Base-by-base conservation (phyloP, 2,797 vertebrate species). In the Pelochelys cantorii region DNA sequence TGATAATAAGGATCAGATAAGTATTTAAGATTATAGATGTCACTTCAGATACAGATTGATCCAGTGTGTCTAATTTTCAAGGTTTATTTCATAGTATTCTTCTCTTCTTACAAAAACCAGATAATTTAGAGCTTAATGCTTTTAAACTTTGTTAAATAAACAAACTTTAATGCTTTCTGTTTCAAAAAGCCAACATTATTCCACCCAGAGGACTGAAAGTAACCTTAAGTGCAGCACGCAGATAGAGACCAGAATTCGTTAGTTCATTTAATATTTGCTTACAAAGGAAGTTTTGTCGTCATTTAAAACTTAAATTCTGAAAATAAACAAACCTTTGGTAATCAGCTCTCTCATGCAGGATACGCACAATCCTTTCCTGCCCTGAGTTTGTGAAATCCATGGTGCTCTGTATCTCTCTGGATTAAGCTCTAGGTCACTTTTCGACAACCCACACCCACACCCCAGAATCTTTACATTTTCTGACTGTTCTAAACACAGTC, bases 21-120 rank as follows among this genome's bases (percentile, higher is more conserved):
- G 68, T 71, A 37, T 71, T 71, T 34, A 71, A 71, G n/a, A 71
- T 71, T 37, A 71, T 37, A 37, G 68, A 34, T 37, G n/a, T 71
- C 34, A 71, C 4, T 34, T 22, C 86, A 93, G 81, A 75, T 1
- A 14, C 80, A 87, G 68, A 56, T 31, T 85, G 83, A 52, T 85
- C 74, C 17, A 37, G 29, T 59, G 78, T 91, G n/a, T 83, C 90
- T 91, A 2, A 42, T 71, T 87, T 95, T 91, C 29, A 84, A 79
- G 81, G 75, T 96, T 97, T 96, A 97, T 96, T 96, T 95, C 86
- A 87, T 82, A 79, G 90, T 92, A 88, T 85, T 94, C 94, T 84
- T 85, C 37, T 85, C 20, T 31, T 74, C 31, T 93, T 93, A 84
- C 81, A 93, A 95, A 92, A 91, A 25, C 15, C 57, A 57, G 75